Evolutionary conservation across 2,888 invertebrate genomes (phyloP).

Genomic region (Athalia circularis): DNA sequence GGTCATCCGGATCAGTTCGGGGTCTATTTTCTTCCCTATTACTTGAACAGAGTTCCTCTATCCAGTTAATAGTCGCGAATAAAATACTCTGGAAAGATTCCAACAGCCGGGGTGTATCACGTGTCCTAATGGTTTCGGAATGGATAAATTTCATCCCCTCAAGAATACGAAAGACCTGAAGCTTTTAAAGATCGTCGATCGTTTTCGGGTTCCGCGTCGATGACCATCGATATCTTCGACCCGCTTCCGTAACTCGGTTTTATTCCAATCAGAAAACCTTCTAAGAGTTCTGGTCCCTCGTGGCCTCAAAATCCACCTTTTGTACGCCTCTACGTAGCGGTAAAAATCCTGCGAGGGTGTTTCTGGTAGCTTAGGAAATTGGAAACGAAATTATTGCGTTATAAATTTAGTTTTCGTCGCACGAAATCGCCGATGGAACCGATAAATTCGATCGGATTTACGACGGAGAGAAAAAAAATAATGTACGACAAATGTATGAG

Average conservation of each 20-base stretch:
- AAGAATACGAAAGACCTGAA: not conserved
- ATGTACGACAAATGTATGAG: no score
- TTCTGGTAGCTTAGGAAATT: not conserved
- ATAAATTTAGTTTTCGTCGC: no score
- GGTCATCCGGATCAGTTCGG: slow-evolving; percentile 7
- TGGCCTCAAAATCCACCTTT: not conserved
- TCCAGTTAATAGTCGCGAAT: not conserved
- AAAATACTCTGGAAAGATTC: no score
- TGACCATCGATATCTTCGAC: not conserved
- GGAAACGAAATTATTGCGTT: slow-evolving; percentile 11
- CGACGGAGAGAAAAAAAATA: no score
- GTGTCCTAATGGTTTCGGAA: slow-evolving; percentile 3
- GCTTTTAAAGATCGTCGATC: not conserved
- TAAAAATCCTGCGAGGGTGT: slow-evolving; percentile 6
- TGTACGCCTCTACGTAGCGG: not conserved
- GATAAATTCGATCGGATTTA: no score
- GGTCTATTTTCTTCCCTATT: no score
- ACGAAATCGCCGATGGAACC: no score
- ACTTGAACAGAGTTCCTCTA: no score
- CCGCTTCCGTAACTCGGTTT: slow-evolving; percentile 35
- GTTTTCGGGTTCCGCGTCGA: not conserved
- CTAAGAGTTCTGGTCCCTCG: slow-evolving; percentile 23
- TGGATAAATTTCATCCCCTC: not conserved
- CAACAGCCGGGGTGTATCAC: slow-evolving; percentile 4
- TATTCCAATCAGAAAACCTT: slow-evolving; percentile 40